Evolutionary conservation across 2,888 invertebrate genomes (phyloP).

Genomic region (Melanostoma mellinum): DNA sequence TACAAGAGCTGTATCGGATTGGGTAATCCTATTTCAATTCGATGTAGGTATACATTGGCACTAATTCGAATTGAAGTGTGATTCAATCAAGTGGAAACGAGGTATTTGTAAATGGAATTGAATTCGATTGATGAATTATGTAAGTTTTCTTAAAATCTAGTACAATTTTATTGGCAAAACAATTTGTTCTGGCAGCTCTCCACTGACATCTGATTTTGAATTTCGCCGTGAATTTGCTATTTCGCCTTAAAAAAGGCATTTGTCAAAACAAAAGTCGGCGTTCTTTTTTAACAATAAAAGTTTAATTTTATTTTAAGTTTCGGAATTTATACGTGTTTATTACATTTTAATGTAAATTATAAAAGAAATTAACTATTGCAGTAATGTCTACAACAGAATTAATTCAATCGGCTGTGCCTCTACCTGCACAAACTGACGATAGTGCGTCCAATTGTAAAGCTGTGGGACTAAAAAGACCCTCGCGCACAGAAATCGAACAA

Average conservation of each 20-base stretch:
- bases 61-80: too few species aligned
- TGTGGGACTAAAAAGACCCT: conserved; percentile 30
- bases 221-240: conserved; percentile 18
- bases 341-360: conserved; percentile 29
- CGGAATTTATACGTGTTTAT: neutral
- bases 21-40: too few species aligned
- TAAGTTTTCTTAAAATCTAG: conserved; percentile 16
- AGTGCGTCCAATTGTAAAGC: conserved; percentile 49
- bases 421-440: conserved; percentile 71
- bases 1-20: too few species aligned
- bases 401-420: conserved; percentile 73
- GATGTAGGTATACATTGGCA: too few species aligned
- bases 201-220: conserved; percentile 2
- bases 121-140: too few species aligned
- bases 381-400: conserved; percentile 76
- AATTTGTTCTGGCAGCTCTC: conserved; percentile 11
- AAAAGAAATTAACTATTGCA: conserved; percentile 14
- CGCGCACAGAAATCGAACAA: conserved; percentile 73
- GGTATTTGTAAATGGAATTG: too few species aligned
- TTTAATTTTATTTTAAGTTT: conserved; percentile 27
- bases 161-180: conserved; percentile 14
- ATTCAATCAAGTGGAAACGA: too few species aligned
- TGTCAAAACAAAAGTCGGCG: conserved; percentile 73
- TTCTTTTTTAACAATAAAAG: conserved; percentile 45
- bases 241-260: conserved; percentile 45